Percentiles rank a stretch among this genome's conserved stretches.
These are phyloP conservation scores for Uloborus diversus DNA, from an alignment of 1,140 invertebrate species.

Conservation along the genomic window DNA sequence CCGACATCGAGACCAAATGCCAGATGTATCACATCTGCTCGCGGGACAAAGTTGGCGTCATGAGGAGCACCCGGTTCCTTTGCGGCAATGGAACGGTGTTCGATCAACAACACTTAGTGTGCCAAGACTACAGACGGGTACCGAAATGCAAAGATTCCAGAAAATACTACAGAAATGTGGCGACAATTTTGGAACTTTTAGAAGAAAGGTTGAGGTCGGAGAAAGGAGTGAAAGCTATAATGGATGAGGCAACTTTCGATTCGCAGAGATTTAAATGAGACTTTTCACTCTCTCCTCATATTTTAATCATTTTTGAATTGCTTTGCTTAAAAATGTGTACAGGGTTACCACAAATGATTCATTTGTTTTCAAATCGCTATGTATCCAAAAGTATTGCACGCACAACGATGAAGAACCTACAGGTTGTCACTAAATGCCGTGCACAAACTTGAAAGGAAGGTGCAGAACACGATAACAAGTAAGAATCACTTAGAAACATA, in stretches of 20 bases:
- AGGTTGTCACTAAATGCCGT: too few species aligned
- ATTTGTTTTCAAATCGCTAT: too few species aligned
- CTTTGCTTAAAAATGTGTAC: too few species aligned
- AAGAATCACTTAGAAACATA: too few species aligned
- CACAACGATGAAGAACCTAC: too few species aligned
- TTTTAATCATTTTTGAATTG: too few species aligned
- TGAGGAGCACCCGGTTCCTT: constrained; percentile 81
- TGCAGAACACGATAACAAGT: too few species aligned
- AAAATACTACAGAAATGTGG: constrained; percentile 21
- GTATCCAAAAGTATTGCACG: too few species aligned
- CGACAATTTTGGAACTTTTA: neutral
- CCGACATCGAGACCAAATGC: constrained; percentile 88
- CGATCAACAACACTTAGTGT: constrained; percentile 84
- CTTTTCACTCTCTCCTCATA: too few species aligned
- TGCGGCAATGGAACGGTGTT: constrained; percentile 87
- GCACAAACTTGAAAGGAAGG: too few species aligned
- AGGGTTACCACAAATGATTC: too few species aligned
- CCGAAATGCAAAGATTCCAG: constrained; percentile 5
- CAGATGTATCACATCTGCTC: constrained; percentile 93
- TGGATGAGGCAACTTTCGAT: neutral
- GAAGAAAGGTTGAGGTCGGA: neutral
- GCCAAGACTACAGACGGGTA: constrained; percentile 68
- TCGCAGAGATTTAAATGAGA: constrained; percentile 1
- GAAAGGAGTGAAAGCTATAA: neutral
- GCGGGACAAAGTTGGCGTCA: constrained; percentile 78